Evolutionary conservation across 2,888 invertebrate species (phyloP), one percentile per base, ranked within the genome.

Genomic region (Sthenelais limicola): DNA sequence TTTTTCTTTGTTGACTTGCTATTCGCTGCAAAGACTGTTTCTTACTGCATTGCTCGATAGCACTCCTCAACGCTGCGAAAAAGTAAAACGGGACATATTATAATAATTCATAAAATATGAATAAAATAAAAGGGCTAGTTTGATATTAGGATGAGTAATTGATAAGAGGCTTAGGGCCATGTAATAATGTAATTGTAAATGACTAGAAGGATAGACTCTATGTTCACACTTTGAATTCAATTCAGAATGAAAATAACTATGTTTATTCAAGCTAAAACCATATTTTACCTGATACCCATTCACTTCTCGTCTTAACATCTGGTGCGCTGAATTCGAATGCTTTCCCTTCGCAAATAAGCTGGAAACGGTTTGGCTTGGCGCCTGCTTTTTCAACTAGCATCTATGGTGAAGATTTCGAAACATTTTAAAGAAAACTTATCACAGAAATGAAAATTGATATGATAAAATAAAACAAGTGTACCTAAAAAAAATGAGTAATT

Each of bases 281-380:
- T 26, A n/a, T 24, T 70, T 70, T 74, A 85, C 85, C 84, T 71
- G 82, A 75, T 7, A 84, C 78, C 85, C 85, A 85, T 73, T 83
- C 84, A 74, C 83, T 82, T 52, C 82, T 82, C 4, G 81, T 78
- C 56, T 81, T 82, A n/a, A 82, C 73, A 71, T 84, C 84, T 35
- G 79, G 76, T 1, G 83, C 82, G 68, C 81, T 80, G 73, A 84
- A 79, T 54, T 85, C 85, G 74, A 82, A 84, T 9, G 81, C 80
- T 77, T 82, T 85, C 67, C 77, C 77, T 18, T 69, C 74, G 18
- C 73, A 67, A 2, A 82, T 80, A 1, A 85, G 75, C 2, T 81
- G 76, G 71, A 84, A 83, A 30, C 82, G 74, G 51, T 74, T 51
- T n/a, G 35, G 71, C 33, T 47, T 58, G 47, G 62, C 58, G 3